A percentile compares a stretch with the other conserved stretches of the same genome.
These are phyloP conservation scores for Gephyroberyx darwinii DNA, from an alignment of 2,797 vertebrate species.

Conservation along the genomic window DNA sequence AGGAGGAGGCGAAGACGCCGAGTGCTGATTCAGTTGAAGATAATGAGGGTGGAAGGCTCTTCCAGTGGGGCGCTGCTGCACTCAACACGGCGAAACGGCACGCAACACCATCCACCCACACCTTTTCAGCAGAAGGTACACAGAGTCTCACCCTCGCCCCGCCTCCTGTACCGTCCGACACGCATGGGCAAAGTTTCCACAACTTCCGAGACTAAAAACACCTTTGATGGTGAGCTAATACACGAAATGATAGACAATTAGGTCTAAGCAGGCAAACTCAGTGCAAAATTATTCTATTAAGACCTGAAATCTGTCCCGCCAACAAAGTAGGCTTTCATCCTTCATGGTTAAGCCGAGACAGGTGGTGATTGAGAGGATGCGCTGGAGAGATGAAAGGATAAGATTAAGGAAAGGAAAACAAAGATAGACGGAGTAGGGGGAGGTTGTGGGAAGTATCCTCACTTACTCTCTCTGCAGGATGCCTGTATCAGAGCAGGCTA, in stretches of 20 bases:
- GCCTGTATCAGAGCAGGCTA: constrained; percentile 78
- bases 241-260: constrained; percentile 59
- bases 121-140: constrained; percentile 55
- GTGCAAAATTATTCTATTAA: constrained; percentile 45
- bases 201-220: constrained; percentile 27
- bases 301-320: constrained; percentile 40
- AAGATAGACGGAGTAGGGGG: constrained; percentile 36
- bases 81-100: constrained; percentile 56
- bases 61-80: constrained; percentile 57
- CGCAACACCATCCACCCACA: constrained; percentile 62
- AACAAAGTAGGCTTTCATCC: constrained; percentile 54
- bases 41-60: constrained; percentile 76
- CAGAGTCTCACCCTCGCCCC: constrained; percentile 40
- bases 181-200: constrained; percentile 25
- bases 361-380: constrained; percentile 54
- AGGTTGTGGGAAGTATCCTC: constrained; percentile 16
- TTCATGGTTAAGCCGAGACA: constrained; percentile 34
- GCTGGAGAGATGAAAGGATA: constrained; percentile 61
- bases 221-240: constrained; percentile 53
- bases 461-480: constrained; percentile 89
- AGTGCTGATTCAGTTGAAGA: constrained; percentile 69
- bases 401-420: constrained; percentile 61
- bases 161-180: constrained; percentile 33
- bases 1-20: constrained; percentile 15
- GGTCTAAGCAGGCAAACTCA: constrained; percentile 26